Evolutionary conservation across 1,140 invertebrate genomes (phyloP), one percentile per base, ranked within the genome.

Genomic region (Saxidomus purpurata): DNA sequence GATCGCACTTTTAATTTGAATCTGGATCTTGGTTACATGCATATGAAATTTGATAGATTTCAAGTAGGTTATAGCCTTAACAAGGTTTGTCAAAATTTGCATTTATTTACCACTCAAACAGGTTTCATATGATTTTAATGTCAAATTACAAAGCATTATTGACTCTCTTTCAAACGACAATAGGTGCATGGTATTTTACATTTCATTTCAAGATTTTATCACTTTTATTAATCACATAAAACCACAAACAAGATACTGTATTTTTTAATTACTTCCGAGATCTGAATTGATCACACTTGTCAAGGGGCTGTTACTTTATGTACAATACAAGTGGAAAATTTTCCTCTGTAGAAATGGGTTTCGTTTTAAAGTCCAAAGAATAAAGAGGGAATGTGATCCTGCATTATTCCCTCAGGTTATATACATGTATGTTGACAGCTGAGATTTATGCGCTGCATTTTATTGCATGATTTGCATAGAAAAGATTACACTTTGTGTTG

Each of bases 401-500:
- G 1, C 25, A 28, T 28, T 11, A 63, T 63, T n/a, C n/a, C 59
- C 59, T 63, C n/a, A 28, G 59, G 59, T 28, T 28, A 63, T 28
- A 1, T 63, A 63, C 59, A 63, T 63, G 59, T 28, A 28, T 6
- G 59, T 25, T 63, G 59, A 63, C 59, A 63, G 59, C 28, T 63
- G n/a, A 63, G 59, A 63, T 63, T 63, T 63, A 63, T 63, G 25
- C 59, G 59, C 9, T 63, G 59, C 59, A 28, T 63, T 63, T 63
- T 63, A 63, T 63, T 63, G n/a, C 59, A 63, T 63, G 59, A 63
- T 63, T 63, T 63, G 59, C 59, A 63, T 63, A 63, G 25, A 25
- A 63, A 63, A 63, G 59, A 22, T 8, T 22, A 55, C 8, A 22
- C 19, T n/a, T 8, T 55, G 52, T 15, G 52, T 55, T 55, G 52